These are phyloP conservation scores for Lontra canadensis DNA, from an alignment of 2,113 vertebrate species.

Conservation along the genomic window DNA sequence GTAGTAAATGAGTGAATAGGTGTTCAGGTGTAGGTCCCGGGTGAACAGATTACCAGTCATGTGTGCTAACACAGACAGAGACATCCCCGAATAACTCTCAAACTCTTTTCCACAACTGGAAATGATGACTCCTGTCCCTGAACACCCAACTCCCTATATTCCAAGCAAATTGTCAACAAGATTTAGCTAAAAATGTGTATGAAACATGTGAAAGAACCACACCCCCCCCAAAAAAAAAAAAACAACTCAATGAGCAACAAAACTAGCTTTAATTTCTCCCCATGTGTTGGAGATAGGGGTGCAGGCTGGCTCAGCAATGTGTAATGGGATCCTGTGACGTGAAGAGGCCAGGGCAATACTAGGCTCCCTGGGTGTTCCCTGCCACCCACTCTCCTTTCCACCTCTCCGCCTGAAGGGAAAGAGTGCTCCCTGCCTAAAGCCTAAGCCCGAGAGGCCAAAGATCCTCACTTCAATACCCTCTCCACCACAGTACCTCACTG, in stretches of 20 bases:
- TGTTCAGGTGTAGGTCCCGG: neutral
- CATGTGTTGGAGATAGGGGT: neutral
- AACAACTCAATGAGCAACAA: neutral
- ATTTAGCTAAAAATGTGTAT: neutral
- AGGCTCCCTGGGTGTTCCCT: neutral
- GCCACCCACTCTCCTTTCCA: neutral
- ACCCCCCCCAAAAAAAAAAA: neutral
- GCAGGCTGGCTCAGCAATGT: neutral
- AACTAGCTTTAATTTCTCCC: neutral
- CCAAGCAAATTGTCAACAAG: neutral
- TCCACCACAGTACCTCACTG: neutral
- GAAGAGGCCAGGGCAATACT: neutral
- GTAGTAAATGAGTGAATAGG: neutral
- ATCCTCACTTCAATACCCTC: neutral
- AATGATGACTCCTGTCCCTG: neutral
- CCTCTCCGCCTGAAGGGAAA: neutral
- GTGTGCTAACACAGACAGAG: neutral
- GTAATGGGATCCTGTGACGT: neutral
- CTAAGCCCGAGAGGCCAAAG: neutral
- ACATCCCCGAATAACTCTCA: neutral
- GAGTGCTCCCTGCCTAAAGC: neutral
- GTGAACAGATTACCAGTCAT: neutral
- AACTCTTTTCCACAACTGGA: neutral
- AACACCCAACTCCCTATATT: neutral
- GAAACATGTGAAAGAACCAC: constrained; percentile 6